Percentiles rank a stretch among this genome's conserved stretches.
Conservation (phyloP, 2,113 vertebrate species). For the Plotosus lineatus region DNA sequence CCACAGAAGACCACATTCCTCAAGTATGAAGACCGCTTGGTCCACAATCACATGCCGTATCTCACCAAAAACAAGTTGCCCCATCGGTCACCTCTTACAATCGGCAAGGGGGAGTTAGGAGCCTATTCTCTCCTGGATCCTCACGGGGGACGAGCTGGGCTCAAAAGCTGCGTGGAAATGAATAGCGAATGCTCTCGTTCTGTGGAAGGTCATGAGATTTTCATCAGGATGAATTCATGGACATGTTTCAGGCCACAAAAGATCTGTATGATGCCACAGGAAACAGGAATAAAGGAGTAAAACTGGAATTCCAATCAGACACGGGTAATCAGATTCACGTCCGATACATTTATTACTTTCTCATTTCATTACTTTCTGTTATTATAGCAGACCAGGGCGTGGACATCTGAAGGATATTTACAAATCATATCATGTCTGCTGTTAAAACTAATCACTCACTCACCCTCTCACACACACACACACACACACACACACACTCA, state of each 20-base stretch:
- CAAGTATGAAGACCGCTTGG: no score
- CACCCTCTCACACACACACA: no score
- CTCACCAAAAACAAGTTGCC: no score
- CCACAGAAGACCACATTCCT: no score
- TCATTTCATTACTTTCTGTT: neutral
- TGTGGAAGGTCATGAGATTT: neutral
- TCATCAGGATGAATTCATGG: neutral
- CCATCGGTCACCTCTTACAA: no score
- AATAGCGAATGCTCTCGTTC: neutral
- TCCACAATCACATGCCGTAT: no score
- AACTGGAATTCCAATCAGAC: neutral
- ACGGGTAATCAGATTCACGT: neutral
- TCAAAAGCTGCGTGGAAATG: neutral
- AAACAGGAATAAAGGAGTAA: neutral
- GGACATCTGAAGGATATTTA: neutral
- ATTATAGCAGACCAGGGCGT: neutral
- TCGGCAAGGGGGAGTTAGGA: no score
- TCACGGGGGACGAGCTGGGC: no score
- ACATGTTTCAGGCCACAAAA: neutral
- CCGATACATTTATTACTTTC: neutral
- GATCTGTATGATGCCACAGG: neutral
- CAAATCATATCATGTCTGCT: neutral
- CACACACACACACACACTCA: no score
- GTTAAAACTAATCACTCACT: neutral
- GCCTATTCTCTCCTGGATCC: no score